Evolutionary conservation across 1,140 invertebrate genomes (phyloP).

Genomic region (Magallana ariakensis): DNA sequence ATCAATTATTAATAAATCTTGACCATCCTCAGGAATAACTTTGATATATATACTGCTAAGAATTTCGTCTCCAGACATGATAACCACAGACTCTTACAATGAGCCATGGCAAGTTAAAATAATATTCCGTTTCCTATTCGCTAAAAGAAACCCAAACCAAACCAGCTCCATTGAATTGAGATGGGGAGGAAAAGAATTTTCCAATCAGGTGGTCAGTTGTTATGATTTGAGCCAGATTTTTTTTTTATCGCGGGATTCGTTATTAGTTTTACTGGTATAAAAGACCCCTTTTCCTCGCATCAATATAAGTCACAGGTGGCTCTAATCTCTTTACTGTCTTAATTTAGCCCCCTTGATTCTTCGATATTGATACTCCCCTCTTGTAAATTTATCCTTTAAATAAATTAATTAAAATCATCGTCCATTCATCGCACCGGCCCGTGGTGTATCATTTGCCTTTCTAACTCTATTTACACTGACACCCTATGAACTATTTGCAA

Average conservation of each 20-base stretch:
- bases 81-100: neutral
- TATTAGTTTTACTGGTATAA: slow-evolving; percentile 17
- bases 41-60: neutral
- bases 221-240: slow-evolving; percentile 23
- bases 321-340: slow-evolving; percentile 34
- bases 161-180: neutral
- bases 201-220: slow-evolving; percentile 20
- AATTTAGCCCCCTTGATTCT: slow-evolving; percentile 23
- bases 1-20: neutral
- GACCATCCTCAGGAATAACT: neutral
- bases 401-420: slow-evolving; percentile 39
- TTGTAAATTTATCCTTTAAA: slow-evolving; percentile 36
- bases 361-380: slow-evolving; percentile 21
- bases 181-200: neutral
- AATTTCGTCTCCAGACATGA: slow-evolving; percentile 2
- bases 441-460: slow-evolving; percentile 25
- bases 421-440: neutral
- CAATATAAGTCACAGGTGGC: slow-evolving; percentile 15
- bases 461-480: slow-evolving; percentile 26
- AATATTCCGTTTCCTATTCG: neutral
- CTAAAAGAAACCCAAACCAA: neutral
- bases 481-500: slow-evolving; percentile 30
- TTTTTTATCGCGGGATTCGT: slow-evolving; percentile 2
- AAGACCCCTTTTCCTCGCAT: neutral
- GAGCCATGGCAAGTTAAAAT: neutral